These are phyloP conservation scores for Graptemys geographica DNA, from an alignment of 2,797 vertebrate genomes.

Conservation along the genomic window DNA sequence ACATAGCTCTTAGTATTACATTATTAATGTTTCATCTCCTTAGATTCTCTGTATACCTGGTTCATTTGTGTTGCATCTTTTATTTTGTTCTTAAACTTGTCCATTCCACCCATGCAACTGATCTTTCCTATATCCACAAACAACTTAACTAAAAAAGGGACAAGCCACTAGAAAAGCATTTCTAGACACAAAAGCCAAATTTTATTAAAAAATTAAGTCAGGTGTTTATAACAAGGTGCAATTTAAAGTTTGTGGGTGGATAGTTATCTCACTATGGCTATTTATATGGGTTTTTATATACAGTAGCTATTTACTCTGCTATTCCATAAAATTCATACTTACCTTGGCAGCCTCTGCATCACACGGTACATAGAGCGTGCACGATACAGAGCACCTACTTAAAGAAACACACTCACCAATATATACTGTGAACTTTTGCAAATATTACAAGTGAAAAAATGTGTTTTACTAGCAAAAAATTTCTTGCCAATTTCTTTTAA, in stretches of 20 bases:
- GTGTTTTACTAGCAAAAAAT: slow-evolving; percentile 48
- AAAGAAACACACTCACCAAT: slow-evolving; percentile 87
- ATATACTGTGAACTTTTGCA: slow-evolving; percentile 80
- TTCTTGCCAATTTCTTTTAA: slow-evolving; percentile 52
- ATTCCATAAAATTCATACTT: slow-evolving; percentile 84
- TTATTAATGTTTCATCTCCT: not conserved
- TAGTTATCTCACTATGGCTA: not conserved
- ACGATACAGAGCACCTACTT: slow-evolving; percentile 87
- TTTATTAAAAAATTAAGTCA: slow-evolving; percentile 51
- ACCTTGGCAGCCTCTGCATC: slow-evolving; percentile 85
- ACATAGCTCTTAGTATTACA: not conserved
- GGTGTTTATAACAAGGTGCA: slow-evolving; percentile 11
- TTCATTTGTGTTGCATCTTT: not conserved
- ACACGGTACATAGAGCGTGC: slow-evolving; percentile 82
- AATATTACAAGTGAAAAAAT: slow-evolving; percentile 73
- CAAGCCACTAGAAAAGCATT: slow-evolving; percentile 20
- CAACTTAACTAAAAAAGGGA: slow-evolving; percentile 1
- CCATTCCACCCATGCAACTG: not conserved
- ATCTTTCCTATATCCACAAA: slow-evolving; percentile 5
- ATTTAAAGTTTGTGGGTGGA: not conserved
- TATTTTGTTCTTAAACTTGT: not conserved
- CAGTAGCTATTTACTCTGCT: slow-evolving; percentile 69
- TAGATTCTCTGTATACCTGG: not conserved
- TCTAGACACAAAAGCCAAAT: slow-evolving; percentile 29
- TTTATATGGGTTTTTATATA: slow-evolving; percentile 37